phyloP scores from a whole-genome alignment of 2,113 vertebrate genomes.

The Platichthys flesus region DNA sequence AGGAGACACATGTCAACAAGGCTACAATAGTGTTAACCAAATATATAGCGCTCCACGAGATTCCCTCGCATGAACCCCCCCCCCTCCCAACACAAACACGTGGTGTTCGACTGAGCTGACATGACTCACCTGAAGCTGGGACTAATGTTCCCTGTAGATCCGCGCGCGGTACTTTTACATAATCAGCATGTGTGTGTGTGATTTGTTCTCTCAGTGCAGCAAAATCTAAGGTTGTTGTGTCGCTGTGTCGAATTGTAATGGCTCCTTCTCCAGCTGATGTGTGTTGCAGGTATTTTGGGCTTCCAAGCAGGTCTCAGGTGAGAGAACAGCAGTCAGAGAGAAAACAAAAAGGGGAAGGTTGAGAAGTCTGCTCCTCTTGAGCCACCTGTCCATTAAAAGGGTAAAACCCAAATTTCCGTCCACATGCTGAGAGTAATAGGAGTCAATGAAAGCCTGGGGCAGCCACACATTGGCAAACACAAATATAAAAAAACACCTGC shows the following conservation, averaged over 20 bases:
- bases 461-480: not conserved
- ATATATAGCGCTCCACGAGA: not conserved
- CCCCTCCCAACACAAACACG: not conserved
- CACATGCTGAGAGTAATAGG: conserved; percentile 56
- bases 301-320: conserved; percentile 62
- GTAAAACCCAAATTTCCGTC: conserved; percentile 43
- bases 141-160: conserved; percentile 40
- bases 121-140: conserved; percentile 36
- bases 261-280: conserved; percentile 36
- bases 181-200: not conserved
- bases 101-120: conserved; percentile 22
- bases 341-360: not conserved
- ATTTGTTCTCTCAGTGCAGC: conserved; percentile 37
- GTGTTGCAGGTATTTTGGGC: conserved; percentile 59
- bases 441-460: conserved; percentile 46
- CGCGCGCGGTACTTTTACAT: conserved; percentile 30
- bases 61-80: not conserved
- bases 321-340: conserved; percentile 44
- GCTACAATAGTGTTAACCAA: conserved; percentile 10
- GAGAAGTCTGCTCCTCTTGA: conserved; percentile 34
- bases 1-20: conserved; percentile 17
- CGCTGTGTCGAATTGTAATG: conserved; percentile 23
- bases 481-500: conserved; percentile 19
- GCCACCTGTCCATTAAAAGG: conserved; percentile 61
- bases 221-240: conserved; percentile 26